Evolutionary conservation across 2,113 vertebrate genomes (phyloP), one percentile per base, ranked within the genome.

Genomic region (Heterotis niloticus): DNA sequence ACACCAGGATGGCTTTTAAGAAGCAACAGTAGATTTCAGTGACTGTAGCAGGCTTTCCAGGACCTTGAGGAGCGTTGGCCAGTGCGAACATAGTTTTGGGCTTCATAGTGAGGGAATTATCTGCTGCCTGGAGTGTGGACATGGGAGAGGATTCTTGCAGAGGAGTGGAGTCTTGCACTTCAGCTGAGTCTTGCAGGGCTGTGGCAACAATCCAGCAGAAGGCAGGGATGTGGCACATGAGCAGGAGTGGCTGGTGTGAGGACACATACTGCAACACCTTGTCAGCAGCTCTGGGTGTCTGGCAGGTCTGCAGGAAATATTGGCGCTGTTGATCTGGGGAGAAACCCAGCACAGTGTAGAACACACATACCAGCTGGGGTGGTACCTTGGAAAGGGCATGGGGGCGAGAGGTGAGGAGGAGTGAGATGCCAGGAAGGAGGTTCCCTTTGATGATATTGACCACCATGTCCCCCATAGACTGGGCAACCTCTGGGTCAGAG

Each of bases 1-100:
- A 86, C 23, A 88, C 81, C 62, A 88, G 5, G 10, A 88, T 80
- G 17, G 84, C 84, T 77, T 88, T 88, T 14, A 86, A 75, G 23
- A 88, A 88, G 76, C 85, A 84, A 76, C 86, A 88, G 67, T 88
- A 88, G 71, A 88, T 86, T 73, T 86, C 85, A 10, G 86, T 85
- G 71, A 88, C 54, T 0, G 86, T 88, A 51, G 80, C 72, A 0
- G 82, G 67, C 52, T 76, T 81, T 11, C 76, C 72, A 16, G 24
- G 12, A 4, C 59, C 17, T 18, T 64, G 74, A 57, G 28, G 20
- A 29, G 24, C 10, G 3, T 10, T 4, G 0, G 23, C 28, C 56
- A 64, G 10, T 24, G 17, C 16, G 10, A 24, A 9, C 16, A 44
- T 20, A 75, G 23, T 60, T 17, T 29, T 28, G 13, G 59, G 59